Conservation (phyloP, 2,797 vertebrate genomes). For the Meriones psammophilus region DNA sequence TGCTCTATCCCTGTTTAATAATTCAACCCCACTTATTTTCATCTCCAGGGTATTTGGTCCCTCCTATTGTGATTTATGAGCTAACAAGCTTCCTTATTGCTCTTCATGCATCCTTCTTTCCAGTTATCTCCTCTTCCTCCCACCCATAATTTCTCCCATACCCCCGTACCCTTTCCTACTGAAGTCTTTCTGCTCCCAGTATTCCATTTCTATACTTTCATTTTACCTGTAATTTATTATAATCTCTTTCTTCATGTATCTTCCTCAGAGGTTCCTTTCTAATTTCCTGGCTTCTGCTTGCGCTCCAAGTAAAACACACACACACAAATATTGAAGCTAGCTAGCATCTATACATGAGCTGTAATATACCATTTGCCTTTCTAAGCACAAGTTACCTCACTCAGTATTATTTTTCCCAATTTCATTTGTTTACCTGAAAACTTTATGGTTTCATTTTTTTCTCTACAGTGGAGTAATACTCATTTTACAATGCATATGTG, state of each 20-base stretch:
- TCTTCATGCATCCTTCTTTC: background rate
- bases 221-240: background rate
- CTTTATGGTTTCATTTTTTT: background rate
- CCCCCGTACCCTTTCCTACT: background rate
- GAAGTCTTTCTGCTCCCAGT: background rate
- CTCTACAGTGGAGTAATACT: background rate
- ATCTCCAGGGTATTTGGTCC: background rate
- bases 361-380: background rate
- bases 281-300: background rate
- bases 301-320: background rate
- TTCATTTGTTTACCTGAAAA: background rate
- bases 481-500: background rate
- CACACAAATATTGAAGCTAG: background rate
- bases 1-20: background rate
- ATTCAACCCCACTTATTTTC: background rate
- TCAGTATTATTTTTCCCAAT: background rate
- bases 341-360: background rate
- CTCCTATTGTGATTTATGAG: background rate
- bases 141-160: background rate
- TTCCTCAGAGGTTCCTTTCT: background rate
- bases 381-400: background rate
- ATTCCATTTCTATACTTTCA: background rate
- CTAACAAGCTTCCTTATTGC: background rate
- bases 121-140: background rate
- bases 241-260: background rate